Evolutionary conservation across 2,888 invertebrate genomes (phyloP).

Genomic region (Petrophora chlorosata): DNA sequence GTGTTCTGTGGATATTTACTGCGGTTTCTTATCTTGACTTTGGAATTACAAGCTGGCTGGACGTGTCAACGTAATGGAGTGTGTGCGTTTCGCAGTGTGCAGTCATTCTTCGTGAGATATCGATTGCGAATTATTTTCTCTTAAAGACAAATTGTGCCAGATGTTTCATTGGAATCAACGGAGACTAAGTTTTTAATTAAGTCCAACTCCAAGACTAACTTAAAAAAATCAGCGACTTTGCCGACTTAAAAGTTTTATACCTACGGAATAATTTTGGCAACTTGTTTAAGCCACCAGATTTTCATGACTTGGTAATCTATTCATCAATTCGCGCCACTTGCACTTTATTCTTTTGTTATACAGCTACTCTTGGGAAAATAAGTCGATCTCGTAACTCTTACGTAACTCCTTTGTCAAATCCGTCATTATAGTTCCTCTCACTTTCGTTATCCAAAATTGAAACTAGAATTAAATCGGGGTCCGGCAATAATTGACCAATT

Average conservation of each 20-base stretch:
- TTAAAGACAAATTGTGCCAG: background rate
- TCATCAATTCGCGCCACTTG: background rate
- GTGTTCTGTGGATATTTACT: conserved; percentile 19
- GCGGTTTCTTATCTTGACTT: conserved; percentile 14
- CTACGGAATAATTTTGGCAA: too few relatives aligned
- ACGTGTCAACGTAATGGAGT: conserved; percentile 14
- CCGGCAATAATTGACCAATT: conserved; percentile 41
- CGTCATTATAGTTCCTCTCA: conserved; percentile 25
- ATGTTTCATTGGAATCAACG: too few relatives aligned
- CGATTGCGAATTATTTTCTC: background rate
- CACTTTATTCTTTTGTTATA: conserved; percentile 11
- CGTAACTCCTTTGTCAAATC: conserved; percentile 16
- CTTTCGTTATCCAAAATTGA: conserved; percentile 24
- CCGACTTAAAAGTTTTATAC: too few relatives aligned
- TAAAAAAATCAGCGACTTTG: too few relatives aligned
- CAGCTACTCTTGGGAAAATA: conserved; percentile 9
- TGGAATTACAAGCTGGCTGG: conserved; percentile 10
- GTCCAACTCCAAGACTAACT: too few relatives aligned
- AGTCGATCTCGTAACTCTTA: conserved; percentile 11
- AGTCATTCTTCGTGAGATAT: conserved; percentile 1
- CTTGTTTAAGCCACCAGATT: too few relatives aligned
- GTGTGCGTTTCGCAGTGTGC: conserved; percentile 1
- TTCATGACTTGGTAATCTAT: too few relatives aligned
- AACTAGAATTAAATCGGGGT: conserved; percentile 21
- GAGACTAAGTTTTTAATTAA: too few relatives aligned